These are phyloP conservation scores for Gymnocheta viridis DNA, from an alignment of 2,888 invertebrate genomes.

Conservation along the genomic window DNA sequence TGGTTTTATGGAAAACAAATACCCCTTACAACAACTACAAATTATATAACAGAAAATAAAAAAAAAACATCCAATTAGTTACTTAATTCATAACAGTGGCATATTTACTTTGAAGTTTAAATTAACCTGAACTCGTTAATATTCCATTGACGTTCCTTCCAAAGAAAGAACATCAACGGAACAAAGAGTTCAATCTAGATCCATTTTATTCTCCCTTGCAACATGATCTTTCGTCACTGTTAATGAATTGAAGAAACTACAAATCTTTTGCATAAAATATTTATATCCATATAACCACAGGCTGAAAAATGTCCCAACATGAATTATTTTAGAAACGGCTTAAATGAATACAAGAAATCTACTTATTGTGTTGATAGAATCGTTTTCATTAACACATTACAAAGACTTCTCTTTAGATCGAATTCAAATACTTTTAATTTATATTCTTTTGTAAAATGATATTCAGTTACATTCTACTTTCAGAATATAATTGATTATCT, in stretches of 20 bases:
- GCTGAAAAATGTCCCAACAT: slow-evolving; percentile 6
- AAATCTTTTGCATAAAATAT: slow-evolving; percentile 4
- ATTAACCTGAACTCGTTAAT: background rate
- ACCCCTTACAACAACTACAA: slow-evolving; percentile 45
- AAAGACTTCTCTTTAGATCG: slow-evolving; percentile 15
- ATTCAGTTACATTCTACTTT: slow-evolving; percentile 36
- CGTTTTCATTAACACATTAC: slow-evolving; percentile 37
- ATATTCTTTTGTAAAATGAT: slow-evolving; percentile 7
- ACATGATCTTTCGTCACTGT: slow-evolving; percentile 43
- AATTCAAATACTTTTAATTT: background rate
- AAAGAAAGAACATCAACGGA: slow-evolving; percentile 67
- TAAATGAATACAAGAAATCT: slow-evolving; percentile 20
- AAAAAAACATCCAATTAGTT: slow-evolving; percentile 54
- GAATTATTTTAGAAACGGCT: background rate
- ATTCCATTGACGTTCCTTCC: slow-evolving; percentile 70
- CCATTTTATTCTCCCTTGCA: slow-evolving; percentile 2
- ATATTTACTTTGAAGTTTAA: background rate
- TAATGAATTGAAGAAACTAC: slow-evolving; percentile 37
- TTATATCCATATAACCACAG: slow-evolving; percentile 54
- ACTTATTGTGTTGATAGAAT: slow-evolving; percentile 27
- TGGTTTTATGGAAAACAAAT: slow-evolving; percentile 58
- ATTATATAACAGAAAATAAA: slow-evolving; percentile 42
- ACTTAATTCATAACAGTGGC: slow-evolving; percentile 54
- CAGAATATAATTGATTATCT: slow-evolving; percentile 45
- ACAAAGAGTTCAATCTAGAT: slow-evolving; percentile 21